Evolutionary conservation across 2,797 vertebrate genomes (phyloP), one percentile per base, ranked within the genome.

Genomic region (Pantherophis vulpinus): DNA sequence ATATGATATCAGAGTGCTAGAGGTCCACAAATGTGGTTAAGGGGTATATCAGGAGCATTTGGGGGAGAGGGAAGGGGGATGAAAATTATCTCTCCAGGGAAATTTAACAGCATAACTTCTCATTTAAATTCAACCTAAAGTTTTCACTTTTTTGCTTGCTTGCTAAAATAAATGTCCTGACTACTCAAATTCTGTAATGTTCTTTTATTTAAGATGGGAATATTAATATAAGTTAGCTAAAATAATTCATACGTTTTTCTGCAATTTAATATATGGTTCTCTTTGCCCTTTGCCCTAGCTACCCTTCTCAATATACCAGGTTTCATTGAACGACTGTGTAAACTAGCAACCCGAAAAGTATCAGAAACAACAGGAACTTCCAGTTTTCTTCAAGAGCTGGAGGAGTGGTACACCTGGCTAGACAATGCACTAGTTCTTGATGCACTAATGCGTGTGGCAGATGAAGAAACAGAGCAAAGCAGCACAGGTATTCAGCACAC

Each of bases 391-490:
- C 99, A 99, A 97, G 99, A 99, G 96, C 94, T 99, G 95, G 99
- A 99, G 94, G 99, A 99, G 93, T 99, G 99, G 99, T 99, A 99
- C 97, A 99, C 99, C 0, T 99, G 99, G 99, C 97, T 99, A 93
- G 99, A 99, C 97, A 99, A 99, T 0, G 99, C 99, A 0, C 97
- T 99, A 90, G 99, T 99, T n/a, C 97, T 99, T 70, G 99, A 99
- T 27, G 98, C 99, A 0, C 98, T 99, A 94, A 99, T 99, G 99
- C 98, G 99, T 94, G 99, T 99, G 97, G 99, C 99, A 25, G 99
- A 98, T 0, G 99, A 99, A 94, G 99, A 99, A 95, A 98, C 98
- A 0, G 99, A 99, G 91, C 99, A 99, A 95, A 99, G 98, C 97
- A 99, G 98, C 89, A 99, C 99, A 98, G 99, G 99, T 99, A 97